Evolutionary conservation across 2,888 invertebrate species (phyloP).

Genomic region (Artemia sp.): DNA sequence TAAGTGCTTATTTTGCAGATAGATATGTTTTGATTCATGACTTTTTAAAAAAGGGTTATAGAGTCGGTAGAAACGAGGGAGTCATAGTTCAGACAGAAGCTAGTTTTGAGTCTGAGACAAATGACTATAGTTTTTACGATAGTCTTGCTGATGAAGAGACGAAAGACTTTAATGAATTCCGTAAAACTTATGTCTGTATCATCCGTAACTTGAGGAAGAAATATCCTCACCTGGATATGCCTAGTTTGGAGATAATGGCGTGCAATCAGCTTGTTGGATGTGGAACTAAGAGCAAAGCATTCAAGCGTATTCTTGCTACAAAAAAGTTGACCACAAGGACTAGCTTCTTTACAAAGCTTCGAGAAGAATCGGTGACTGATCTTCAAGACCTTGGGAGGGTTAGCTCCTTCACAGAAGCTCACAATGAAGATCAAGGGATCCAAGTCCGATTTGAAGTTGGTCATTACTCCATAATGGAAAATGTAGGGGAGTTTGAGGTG

Average conservation of each 20-base stretch:
- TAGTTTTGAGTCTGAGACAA: slow-evolving; percentile 39
- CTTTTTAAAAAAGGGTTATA: slow-evolving; percentile 69
- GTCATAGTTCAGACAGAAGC: slow-evolving; percentile 71
- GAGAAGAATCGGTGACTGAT: slow-evolving; percentile 69
- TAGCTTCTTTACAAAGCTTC: slow-evolving; percentile 70
- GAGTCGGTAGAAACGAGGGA: slow-evolving; percentile 65
- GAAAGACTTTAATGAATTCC: slow-evolving; percentile 68
- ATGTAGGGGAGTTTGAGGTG: slow-evolving; percentile 82
- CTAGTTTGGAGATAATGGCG: slow-evolving; percentile 82
- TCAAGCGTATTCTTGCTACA: slow-evolving; percentile 88
- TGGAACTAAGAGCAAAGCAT: slow-evolving; percentile 88
- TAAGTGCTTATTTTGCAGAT: slow-evolving; percentile 92
- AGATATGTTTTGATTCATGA: slow-evolving; percentile 65
- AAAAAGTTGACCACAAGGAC: slow-evolving; percentile 85
- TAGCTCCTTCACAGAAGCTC: slow-evolving; percentile 52
- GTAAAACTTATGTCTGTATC: slow-evolving; percentile 78
- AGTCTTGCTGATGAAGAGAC: slow-evolving; percentile 31
- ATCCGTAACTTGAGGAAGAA: slow-evolving; percentile 74
- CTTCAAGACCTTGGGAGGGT: slow-evolving; percentile 45
- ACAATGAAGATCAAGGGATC: slow-evolving; percentile 44
- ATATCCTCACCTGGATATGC: slow-evolving; percentile 74
- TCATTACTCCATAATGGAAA: slow-evolving; percentile 97
- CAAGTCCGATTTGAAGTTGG: slow-evolving; percentile 83
- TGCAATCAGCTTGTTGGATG: slow-evolving; percentile 71
- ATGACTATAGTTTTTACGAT: slow-evolving; percentile 34